These are phyloP conservation scores for Petaurus breviceps DNA, from an alignment of 2,113 vertebrate species.

Conservation along the genomic window DNA sequence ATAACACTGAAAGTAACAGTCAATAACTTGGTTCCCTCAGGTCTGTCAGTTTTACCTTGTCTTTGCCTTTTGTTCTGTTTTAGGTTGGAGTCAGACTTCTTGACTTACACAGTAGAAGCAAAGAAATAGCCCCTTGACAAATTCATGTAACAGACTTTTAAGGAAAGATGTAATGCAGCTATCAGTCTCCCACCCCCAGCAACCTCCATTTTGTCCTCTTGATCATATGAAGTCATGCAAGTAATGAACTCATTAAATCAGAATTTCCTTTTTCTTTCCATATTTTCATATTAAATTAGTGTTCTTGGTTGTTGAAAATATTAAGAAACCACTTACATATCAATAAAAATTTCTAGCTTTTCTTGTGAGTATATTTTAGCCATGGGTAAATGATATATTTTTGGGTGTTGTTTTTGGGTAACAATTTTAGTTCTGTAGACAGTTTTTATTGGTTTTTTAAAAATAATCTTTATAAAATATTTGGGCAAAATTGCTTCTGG, in stretches of 20 bases:
- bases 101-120: conserved; percentile 71
- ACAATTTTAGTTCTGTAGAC: conserved; percentile 54
- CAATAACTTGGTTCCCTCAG: conserved; percentile 72
- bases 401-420: conserved; percentile 62
- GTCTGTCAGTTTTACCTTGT: conserved; percentile 72
- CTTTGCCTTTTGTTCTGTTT: conserved; percentile 80
- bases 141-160: background rate
- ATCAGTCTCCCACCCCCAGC: background rate
- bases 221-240: conserved; percentile 64
- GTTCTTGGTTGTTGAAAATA: conserved; percentile 73
- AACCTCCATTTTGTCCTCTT: conserved; percentile 52
- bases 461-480: conserved; percentile 38
- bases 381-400: conserved; percentile 40
- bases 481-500: conserved; percentile 63
- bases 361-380: conserved; percentile 58
- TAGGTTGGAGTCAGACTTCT: conserved; percentile 79
- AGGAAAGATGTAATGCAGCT: conserved; percentile 63
- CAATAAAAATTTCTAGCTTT: conserved; percentile 70
- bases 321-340: conserved; percentile 65
- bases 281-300: conserved; percentile 75
- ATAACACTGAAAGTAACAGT: conserved; percentile 77
- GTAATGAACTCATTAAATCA: conserved; percentile 70
- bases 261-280: conserved; percentile 60
- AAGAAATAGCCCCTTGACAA: conserved; percentile 71
- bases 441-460: conserved; percentile 19